phyloP scores from a whole-genome alignment of 1,140 invertebrate genomes.

The Drosophila ananassae region DNA sequence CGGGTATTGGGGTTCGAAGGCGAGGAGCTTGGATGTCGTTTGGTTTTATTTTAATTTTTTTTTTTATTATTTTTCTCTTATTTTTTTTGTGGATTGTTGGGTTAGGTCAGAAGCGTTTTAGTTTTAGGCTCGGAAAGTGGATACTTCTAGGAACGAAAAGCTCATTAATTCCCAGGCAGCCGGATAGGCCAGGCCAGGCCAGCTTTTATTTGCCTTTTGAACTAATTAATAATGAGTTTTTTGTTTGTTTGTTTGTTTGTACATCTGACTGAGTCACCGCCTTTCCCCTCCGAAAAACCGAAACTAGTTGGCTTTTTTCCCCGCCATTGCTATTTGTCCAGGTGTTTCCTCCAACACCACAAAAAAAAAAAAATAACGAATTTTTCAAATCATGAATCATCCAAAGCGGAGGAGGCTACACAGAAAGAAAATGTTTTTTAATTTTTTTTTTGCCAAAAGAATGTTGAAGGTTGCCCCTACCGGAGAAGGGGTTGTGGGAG shows the following conservation, averaged over 20 bases:
- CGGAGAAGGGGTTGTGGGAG: not conserved
- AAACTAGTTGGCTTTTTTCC: slow-evolving; percentile 18
- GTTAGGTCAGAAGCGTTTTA: slow-evolving; percentile 17
- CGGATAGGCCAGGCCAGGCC: too few species aligned
- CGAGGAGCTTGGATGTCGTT: slow-evolving; percentile 11
- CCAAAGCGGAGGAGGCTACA: slow-evolving; percentile 3
- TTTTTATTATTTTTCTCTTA: slow-evolving; percentile 4
- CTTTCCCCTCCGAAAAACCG: slow-evolving; percentile 11
- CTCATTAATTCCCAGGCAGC: slow-evolving; percentile 7
- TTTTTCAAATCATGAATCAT: slow-evolving; percentile 60
- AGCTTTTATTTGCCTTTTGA: slow-evolving; percentile 12
- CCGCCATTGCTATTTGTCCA: slow-evolving; percentile 62
- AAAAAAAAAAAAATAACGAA: slow-evolving; percentile 40
- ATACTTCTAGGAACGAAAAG: slow-evolving; percentile 23
- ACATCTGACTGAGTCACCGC: slow-evolving; percentile 42
- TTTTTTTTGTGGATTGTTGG: not conserved
- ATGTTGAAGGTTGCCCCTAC: slow-evolving; percentile 26
- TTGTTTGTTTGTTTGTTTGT: not conserved
- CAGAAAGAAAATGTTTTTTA: not conserved
- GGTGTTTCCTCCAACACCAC: slow-evolving; percentile 76
- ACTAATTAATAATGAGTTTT: slow-evolving; percentile 13
- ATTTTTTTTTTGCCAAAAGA: slow-evolving; percentile 34
- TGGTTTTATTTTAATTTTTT: slow-evolving; percentile 3
- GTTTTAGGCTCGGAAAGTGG: slow-evolving; percentile 19
- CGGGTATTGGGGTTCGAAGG: too few species aligned